phyloP scores from a whole-genome alignment of 2,113 vertebrate genomes.

The Pachypanchax playfairii region DNA sequence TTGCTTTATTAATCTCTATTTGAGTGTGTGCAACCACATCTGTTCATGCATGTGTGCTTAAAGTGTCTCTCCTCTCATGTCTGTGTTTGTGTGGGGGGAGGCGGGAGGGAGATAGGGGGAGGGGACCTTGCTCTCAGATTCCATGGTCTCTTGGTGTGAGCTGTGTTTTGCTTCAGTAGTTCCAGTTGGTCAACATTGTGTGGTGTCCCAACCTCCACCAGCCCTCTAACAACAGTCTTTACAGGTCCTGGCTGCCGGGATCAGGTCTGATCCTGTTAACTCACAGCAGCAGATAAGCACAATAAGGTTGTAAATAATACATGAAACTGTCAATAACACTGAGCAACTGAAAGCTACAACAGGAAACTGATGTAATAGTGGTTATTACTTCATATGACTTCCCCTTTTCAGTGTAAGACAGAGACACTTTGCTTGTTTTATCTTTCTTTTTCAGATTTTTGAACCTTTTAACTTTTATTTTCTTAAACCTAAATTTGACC shows the following conservation, averaged over 20 bases:
- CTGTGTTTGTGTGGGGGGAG: slow-evolving; percentile 49
- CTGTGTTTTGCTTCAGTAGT: slow-evolving; percentile 64
- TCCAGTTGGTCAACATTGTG: slow-evolving; percentile 69
- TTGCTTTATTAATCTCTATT: slow-evolving; percentile 59
- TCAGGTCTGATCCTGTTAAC: slow-evolving; percentile 50
- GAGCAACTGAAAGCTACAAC: slow-evolving; percentile 33
- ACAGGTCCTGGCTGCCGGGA: slow-evolving; percentile 40
- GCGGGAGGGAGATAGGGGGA: too few species aligned
- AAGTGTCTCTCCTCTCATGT: slow-evolving; percentile 43
- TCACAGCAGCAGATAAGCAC: slow-evolving; percentile 13
- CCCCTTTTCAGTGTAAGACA: slow-evolving; percentile 6
- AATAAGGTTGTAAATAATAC: background rate
- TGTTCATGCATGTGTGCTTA: slow-evolving; percentile 48
- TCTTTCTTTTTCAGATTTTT: too few species aligned
- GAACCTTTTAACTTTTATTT: too few species aligned
- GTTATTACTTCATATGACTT: slow-evolving; percentile 20
- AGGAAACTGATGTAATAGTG: slow-evolving; percentile 50
- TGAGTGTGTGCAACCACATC: slow-evolving; percentile 48
- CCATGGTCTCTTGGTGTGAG: slow-evolving; percentile 71
- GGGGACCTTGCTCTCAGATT: slow-evolving; percentile 54
- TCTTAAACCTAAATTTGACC: too few species aligned
- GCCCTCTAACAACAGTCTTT: slow-evolving; percentile 46
- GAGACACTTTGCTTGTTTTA: background rate
- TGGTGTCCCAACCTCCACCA: slow-evolving; percentile 1
- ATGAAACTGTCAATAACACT: background rate